Evolutionary conservation across 1,140 invertebrate genomes (phyloP).

Genomic region (Antheraea pernyi): DNA sequence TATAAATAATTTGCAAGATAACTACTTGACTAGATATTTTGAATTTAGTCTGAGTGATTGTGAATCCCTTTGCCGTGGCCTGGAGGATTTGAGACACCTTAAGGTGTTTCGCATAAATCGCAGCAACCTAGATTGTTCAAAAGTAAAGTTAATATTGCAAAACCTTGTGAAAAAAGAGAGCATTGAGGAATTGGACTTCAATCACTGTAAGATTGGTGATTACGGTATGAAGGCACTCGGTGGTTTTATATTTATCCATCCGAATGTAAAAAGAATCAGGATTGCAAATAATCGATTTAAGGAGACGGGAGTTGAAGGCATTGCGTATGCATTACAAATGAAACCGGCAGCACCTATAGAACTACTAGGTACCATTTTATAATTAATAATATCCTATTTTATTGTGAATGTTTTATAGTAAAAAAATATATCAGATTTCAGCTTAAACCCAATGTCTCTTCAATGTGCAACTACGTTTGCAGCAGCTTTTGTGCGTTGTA

Average conservation of each 20-base stretch:
- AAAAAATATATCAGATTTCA: slow-evolving; percentile 52
- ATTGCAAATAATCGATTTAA: slow-evolving; percentile 72
- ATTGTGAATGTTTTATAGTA: not conserved
- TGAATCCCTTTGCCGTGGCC: slow-evolving; percentile 64
- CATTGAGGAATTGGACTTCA: slow-evolving; percentile 74
- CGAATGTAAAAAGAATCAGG: slow-evolving; percentile 58
- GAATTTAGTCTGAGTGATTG: slow-evolving; percentile 67
- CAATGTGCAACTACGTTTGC: slow-evolving; percentile 69
- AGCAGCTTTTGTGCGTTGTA: slow-evolving; percentile 70
- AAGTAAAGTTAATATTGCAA: slow-evolving; percentile 66
- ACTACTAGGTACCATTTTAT: slow-evolving; percentile 46
- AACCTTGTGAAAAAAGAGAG: slow-evolving; percentile 60
- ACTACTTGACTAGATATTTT: slow-evolving; percentile 60
- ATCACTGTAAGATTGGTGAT: slow-evolving; percentile 73
- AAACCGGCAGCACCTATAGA: slow-evolving; percentile 69
- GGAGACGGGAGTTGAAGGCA: slow-evolving; percentile 62
- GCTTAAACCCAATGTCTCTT: slow-evolving; percentile 67
- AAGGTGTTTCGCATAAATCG: slow-evolving; percentile 66
- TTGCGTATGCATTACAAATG: slow-evolving; percentile 71
- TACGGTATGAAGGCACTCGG: slow-evolving; percentile 72
- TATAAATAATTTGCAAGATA: slow-evolving; percentile 52
- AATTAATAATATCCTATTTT: not conserved
- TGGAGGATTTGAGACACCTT: slow-evolving; percentile 57
- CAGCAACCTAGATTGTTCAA: slow-evolving; percentile 66
- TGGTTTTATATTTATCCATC: slow-evolving; percentile 64